These are phyloP conservation scores for Peromyscus maniculatus DNA, from an alignment of 2,113 vertebrate species.

Conservation along the genomic window DNA sequence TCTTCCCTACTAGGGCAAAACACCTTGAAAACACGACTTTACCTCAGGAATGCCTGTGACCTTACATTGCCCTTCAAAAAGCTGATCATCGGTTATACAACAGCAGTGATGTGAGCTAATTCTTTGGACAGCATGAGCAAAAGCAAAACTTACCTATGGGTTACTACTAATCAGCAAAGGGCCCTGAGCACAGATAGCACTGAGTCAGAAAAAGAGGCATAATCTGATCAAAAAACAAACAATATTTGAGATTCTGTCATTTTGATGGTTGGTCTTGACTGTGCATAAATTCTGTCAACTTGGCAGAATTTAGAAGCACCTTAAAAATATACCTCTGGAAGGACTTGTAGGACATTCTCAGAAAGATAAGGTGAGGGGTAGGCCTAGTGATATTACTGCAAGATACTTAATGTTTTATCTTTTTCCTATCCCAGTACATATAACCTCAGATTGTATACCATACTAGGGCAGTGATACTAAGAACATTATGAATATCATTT, in stretches of 20 bases:
- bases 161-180: background rate
- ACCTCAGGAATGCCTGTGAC: background rate
- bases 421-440: background rate
- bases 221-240: background rate
- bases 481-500: background rate
- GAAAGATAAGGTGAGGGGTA: background rate
- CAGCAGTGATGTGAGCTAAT: fast-evolving
- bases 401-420: constrained; percentile 6
- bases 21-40: background rate
- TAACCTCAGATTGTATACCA: background rate
- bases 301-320: background rate
- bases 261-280: background rate
- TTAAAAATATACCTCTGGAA: background rate
- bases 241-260: background rate
- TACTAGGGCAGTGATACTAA: background rate
- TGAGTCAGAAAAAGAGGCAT: background rate
- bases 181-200: background rate
- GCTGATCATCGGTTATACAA: background rate
- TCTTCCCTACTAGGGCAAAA: constrained; percentile 29
- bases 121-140: background rate
- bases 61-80: background rate
- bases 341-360: background rate
- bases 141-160: background rate
- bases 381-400: background rate
- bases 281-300: background rate